Evolutionary conservation across 2,888 invertebrate genomes (phyloP).

Genomic region (Cephus pygmeus): DNA sequence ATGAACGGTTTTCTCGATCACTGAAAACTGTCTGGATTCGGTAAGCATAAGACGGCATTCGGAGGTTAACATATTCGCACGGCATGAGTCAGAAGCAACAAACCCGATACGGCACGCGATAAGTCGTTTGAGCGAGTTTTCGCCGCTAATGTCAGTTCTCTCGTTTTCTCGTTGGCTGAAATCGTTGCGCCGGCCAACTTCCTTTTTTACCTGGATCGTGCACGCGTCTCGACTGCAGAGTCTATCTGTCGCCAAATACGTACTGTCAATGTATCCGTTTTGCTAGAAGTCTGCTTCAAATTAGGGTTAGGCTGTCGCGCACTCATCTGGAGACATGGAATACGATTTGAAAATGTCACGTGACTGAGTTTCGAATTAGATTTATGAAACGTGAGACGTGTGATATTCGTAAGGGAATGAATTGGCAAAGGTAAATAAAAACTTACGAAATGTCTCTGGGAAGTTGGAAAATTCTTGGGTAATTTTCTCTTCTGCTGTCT

Average conservation of each 20-base stretch:
- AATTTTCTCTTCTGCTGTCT: neutral
- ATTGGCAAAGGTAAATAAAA: neutral
- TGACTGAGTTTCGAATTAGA: neutral
- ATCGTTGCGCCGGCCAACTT: constrained; percentile 20
- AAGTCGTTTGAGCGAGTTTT: constrained; percentile 23
- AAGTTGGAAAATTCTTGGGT: neutral
- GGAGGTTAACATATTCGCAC: constrained; percentile 5
- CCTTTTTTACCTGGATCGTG: constrained; percentile 23
- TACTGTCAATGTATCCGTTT: neutral
- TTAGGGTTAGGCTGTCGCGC: neutral
- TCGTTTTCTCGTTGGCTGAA: constrained; percentile 18
- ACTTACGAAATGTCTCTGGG: neutral
- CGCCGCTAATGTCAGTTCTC: constrained; percentile 14
- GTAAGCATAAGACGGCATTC: neutral
- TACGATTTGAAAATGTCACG: neutral
- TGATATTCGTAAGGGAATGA: neutral
- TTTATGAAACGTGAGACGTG: neutral
- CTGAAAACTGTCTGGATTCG: neutral
- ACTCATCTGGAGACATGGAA: neutral
- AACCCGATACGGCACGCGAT: constrained; percentile 9
- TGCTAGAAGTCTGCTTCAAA: neutral
- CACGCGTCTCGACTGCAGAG: constrained; percentile 40
- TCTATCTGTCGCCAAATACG: constrained; percentile 36
- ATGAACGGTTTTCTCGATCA: neutral
- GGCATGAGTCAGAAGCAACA: neutral